phyloP scores from a whole-genome alignment of 2,888 invertebrate species.

The Pristionchus exspectatus region DNA sequence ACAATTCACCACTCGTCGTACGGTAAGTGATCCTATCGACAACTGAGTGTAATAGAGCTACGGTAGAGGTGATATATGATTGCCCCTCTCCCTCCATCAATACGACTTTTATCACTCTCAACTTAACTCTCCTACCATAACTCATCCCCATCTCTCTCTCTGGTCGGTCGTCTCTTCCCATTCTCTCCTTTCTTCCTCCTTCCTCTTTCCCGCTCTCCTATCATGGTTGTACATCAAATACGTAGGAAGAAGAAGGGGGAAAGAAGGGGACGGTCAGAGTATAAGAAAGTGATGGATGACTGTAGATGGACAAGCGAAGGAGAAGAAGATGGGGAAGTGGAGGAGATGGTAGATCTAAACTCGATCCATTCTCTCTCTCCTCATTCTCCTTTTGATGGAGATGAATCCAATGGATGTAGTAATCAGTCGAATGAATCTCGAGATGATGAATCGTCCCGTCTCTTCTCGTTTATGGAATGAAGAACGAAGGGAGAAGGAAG shows the following conservation, averaged over 20 bases:
- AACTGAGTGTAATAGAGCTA: neutral
- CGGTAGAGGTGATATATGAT: neutral
- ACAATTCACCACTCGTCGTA: constrained; percentile 47
- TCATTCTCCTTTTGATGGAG: neutral
- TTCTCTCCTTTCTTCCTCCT: constrained; percentile 48
- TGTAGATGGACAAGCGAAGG: constrained; percentile 20
- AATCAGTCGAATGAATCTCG: constrained; percentile 34
- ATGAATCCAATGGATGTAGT: neutral
- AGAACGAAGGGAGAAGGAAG: neutral
- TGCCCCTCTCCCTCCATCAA: neutral
- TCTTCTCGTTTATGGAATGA: neutral
- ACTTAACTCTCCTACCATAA: constrained; percentile 19
- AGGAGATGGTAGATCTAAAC: constrained; percentile 28
- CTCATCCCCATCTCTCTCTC: constrained; percentile 9
- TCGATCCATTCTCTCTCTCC: neutral
- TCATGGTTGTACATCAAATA: constrained; percentile 49
- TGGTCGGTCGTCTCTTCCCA: neutral
- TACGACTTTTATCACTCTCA: neutral
- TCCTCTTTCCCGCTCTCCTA: constrained; percentile 48
- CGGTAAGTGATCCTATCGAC: constrained; percentile 22
- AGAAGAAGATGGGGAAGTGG: neutral
- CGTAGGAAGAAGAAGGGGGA: constrained; percentile 20
- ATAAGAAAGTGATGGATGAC: constrained; percentile 50
- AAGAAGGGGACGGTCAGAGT: constrained; percentile 41
- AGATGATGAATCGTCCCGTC: constrained; percentile 17